Conservation (phyloP, 2,797 vertebrate species). For the Diglossa cyanea region DNA sequence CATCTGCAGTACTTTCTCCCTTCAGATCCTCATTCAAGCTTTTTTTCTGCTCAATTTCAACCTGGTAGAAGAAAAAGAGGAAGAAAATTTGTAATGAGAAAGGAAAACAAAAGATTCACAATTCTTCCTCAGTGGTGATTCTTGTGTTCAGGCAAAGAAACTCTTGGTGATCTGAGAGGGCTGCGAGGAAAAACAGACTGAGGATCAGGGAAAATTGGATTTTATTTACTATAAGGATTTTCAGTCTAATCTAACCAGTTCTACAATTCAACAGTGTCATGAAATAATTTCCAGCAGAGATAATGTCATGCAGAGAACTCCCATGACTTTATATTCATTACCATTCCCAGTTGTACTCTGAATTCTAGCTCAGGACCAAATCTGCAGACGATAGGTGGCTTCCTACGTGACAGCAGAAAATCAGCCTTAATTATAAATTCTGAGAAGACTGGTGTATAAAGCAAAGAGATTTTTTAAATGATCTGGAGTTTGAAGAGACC, state of each 20-base stretch:
- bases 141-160: background rate
- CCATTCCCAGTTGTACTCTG: background rate
- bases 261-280: background rate
- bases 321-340: background rate
- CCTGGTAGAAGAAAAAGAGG: slow-evolving; percentile 70
- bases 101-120: background rate
- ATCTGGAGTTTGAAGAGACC: background rate
- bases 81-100: background rate
- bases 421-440: background rate
- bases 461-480: background rate
- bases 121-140: background rate
- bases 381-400: background rate
- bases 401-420: background rate
- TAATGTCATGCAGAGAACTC: background rate
- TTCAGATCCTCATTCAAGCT: slow-evolving; percentile 72
- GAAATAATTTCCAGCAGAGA: background rate
- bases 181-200: background rate
- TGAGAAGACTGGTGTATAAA: background rate
- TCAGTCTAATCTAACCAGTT: background rate
- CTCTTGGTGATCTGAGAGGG: background rate
- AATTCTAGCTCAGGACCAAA: background rate
- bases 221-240: background rate
- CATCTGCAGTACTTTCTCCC: slow-evolving; percentile 69
- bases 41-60: slow-evolving; percentile 85
- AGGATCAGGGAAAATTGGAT: background rate